Conservation (phyloP, 2,797 vertebrate species). For the Eleutherodactylus coqui region DNA sequence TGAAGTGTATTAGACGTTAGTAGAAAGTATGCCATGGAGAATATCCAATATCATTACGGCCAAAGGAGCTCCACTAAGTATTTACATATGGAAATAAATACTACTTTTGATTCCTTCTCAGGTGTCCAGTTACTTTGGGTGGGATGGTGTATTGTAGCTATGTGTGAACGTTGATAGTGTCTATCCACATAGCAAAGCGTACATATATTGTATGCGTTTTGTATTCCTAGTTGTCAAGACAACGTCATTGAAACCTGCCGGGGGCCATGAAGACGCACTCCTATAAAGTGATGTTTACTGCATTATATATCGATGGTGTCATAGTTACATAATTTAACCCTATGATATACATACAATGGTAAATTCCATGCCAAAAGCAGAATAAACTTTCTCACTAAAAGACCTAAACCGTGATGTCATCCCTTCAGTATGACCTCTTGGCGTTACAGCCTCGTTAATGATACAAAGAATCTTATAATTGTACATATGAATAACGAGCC, state of each 20-base stretch:
- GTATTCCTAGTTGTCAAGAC: slow-evolving; percentile 51
- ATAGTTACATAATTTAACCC: slow-evolving; percentile 27
- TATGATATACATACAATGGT: slow-evolving; percentile 6
- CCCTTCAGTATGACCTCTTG: background rate
- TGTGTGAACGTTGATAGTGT: no score
- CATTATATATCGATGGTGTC: slow-evolving; percentile 53
- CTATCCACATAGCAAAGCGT: background rate
- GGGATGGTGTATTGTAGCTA: no score
- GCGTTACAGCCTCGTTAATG: background rate
- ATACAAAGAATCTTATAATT: background rate
- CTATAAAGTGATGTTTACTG: slow-evolving; percentile 42
- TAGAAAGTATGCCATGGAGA: no score
- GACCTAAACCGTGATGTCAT: background rate
- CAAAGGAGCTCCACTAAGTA: no score
- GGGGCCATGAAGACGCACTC: slow-evolving; percentile 45
- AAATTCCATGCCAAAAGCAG: background rate
- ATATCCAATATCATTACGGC: no score
- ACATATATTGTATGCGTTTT: slow-evolving; percentile 4
- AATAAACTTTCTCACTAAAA: background rate
- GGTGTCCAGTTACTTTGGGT: no score
- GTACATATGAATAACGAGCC: background rate
- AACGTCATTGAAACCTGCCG: slow-evolving; percentile 32
- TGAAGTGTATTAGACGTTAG: no score
- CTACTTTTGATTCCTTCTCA: no score
- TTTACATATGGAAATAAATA: no score